A percentile compares a stretch with the other conserved stretches of the same genome.
Conservation (phyloP, 2,113 vertebrate species). For the Prolemur simus region DNA sequence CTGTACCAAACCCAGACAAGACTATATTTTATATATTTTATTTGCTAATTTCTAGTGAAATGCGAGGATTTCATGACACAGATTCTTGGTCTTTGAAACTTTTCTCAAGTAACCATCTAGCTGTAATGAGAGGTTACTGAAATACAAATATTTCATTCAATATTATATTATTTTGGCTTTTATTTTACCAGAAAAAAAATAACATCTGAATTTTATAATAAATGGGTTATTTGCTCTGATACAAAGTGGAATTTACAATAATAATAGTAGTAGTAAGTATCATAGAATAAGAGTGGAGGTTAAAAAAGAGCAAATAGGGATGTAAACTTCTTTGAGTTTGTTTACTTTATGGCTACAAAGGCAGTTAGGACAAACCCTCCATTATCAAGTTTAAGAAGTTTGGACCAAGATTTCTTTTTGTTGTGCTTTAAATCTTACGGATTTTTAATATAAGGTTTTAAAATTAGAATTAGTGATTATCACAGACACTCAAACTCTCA, state of each 20-base stretch:
- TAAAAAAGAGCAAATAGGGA: neutral
- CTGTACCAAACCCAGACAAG: neutral
- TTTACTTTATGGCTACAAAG: neutral
- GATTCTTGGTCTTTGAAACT: neutral
- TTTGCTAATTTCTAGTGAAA: neutral
- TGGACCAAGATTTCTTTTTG: neutral
- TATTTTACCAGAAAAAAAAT: neutral
- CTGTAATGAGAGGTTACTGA: neutral
- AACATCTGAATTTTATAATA: neutral
- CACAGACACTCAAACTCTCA: neutral
- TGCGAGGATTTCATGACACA: neutral
- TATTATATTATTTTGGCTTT: neutral
- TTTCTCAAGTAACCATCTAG: neutral
- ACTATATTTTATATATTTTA: neutral
- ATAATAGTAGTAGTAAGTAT: neutral
- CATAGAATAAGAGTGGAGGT: too few species aligned
- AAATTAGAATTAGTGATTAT: neutral
- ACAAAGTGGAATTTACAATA: neutral
- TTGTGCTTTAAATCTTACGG: neutral
- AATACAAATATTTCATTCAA: neutral
- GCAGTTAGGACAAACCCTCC: neutral
- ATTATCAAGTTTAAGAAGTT: neutral
- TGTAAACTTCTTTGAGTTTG: neutral
- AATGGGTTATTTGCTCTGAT: neutral
- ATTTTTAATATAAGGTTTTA: neutral